phyloP scores from a whole-genome alignment of 2,888 invertebrate species.

The Myopa tessellatipennis region DNA sequence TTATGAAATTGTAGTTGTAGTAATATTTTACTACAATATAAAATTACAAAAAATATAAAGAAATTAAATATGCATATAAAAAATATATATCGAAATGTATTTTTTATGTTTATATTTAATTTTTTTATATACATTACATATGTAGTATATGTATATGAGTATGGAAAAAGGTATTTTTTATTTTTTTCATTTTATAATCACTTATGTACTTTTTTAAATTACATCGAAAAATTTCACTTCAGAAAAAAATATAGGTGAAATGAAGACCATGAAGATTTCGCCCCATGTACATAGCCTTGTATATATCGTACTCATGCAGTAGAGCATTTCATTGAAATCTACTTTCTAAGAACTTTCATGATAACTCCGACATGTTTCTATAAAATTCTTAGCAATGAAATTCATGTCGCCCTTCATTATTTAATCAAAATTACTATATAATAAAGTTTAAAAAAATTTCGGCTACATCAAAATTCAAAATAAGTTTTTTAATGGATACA shows the following conservation, averaged over 20 bases:
- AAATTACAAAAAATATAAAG: not conserved
- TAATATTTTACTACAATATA: not conserved
- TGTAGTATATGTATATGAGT: too few species aligned
- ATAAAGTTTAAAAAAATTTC: constrained; percentile 49
- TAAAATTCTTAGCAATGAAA: not conserved
- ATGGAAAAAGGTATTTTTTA: too few species aligned
- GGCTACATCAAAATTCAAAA: constrained; percentile 58
- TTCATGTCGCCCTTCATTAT: not conserved
- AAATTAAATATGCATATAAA: not conserved
- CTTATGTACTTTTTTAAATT: too few species aligned
- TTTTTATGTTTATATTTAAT: not conserved
- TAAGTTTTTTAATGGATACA: constrained; percentile 49
- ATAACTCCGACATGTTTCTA: not conserved
- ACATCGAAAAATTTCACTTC: too few species aligned
- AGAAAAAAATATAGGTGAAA: too few species aligned
- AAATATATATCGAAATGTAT: not conserved
- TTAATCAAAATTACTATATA: constrained; percentile 1
- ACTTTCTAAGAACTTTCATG: not conserved
- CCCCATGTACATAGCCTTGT: too few species aligned
- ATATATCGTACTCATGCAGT: too few species aligned
- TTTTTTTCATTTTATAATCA: too few species aligned
- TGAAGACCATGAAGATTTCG: too few species aligned
- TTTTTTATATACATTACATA: not conserved
- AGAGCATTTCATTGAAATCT: not conserved
- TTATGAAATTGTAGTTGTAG: constrained; percentile 1